phyloP scores from a whole-genome alignment of 2,113 vertebrate genomes.

The Cyprinodon brontotheroides region DNA sequence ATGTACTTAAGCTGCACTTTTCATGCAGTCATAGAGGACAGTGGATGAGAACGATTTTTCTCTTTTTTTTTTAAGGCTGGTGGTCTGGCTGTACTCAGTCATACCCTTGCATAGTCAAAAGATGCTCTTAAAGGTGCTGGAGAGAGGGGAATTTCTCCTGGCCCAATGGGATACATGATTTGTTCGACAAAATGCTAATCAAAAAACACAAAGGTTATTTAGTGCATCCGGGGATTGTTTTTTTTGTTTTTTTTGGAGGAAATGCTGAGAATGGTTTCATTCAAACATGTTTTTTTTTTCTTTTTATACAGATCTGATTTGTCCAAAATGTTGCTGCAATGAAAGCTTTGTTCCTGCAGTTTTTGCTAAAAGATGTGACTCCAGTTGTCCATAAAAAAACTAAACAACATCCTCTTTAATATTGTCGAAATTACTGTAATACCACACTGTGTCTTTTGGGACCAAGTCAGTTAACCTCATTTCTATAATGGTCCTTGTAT shows the following conservation, averaged over 20 bases:
- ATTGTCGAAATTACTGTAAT: conserved; percentile 56
- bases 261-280: conserved; percentile 15
- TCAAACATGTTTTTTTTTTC: conserved; percentile 17
- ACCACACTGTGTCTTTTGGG: conserved; percentile 59
- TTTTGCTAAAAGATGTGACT: neutral
- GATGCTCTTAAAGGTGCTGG: conserved; percentile 30
- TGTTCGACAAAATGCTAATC: conserved; percentile 51
- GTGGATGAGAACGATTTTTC: neutral
- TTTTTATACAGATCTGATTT: conserved; percentile 14
- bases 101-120: conserved; percentile 17
- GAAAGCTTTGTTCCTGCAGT: neutral
- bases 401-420: conserved; percentile 28
- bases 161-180: conserved; percentile 30
- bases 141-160: conserved; percentile 29
- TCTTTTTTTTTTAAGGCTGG: too few species aligned
- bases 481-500: conserved; percentile 74
- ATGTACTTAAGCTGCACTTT: neutral
- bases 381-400: conserved; percentile 18
- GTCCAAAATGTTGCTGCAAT: conserved; percentile 9
- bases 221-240: conserved; percentile 16
- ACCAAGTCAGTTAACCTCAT: conserved; percentile 72
- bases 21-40: neutral
- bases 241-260: conserved; percentile 20
- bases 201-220: conserved; percentile 40
- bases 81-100: conserved; percentile 6